Evolutionary conservation across 2,113 vertebrate genomes (phyloP).

Genomic region (Phocoena sinus): DNA sequence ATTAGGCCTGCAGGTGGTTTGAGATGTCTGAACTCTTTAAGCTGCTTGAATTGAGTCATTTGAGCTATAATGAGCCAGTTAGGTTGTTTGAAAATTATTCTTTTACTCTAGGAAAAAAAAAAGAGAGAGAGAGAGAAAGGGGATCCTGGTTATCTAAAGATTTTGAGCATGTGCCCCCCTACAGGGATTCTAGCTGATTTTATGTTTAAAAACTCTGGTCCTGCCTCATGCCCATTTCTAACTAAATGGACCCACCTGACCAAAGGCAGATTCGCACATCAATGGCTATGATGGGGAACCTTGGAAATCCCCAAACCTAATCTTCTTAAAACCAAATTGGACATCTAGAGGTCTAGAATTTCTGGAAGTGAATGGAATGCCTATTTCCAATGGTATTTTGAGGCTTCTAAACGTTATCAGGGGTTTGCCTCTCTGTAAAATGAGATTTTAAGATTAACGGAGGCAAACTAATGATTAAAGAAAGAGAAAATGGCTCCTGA

Average conservation of each 20-base stretch:
- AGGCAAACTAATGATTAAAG: too few species aligned
- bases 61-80: not conserved
- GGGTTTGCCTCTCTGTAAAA: too few species aligned
- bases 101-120: not conserved
- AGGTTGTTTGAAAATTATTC: not conserved
- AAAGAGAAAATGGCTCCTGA: too few species aligned
- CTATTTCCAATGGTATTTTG: too few species aligned
- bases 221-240: not conserved
- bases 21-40: not conserved
- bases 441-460: too few species aligned
- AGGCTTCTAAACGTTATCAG: too few species aligned
- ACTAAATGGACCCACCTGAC: too few species aligned
- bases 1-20: not conserved
- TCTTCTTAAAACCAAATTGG: not conserved
- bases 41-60: too few species aligned
- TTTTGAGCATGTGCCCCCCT: not conserved
- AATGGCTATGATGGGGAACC: not conserved
- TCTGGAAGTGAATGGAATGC: too few species aligned
- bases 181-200: not conserved
- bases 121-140: not conserved
- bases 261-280: not conserved
- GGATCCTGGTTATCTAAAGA: not conserved
- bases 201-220: not conserved
- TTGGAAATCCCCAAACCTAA: not conserved
- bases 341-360: not conserved